These are phyloP conservation scores for Stichopus horrens DNA, from an alignment of 53 echinoderm and acorn worm species.

Conservation along the genomic window DNA sequence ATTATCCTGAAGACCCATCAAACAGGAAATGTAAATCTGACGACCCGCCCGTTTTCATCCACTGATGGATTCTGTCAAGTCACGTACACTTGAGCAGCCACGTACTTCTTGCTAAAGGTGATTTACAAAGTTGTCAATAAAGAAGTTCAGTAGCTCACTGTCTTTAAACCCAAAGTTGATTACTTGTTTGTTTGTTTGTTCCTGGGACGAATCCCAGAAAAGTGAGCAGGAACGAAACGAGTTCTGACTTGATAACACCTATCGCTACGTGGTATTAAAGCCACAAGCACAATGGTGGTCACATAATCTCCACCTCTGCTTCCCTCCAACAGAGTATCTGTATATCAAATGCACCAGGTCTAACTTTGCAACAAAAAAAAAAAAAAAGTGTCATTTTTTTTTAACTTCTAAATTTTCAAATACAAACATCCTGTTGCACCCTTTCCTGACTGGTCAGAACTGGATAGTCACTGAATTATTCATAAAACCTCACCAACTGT, in stretches of 20 bases:
- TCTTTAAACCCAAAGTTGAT: too few species aligned
- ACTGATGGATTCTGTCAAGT: too few species aligned
- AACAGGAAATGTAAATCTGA: too few species aligned
- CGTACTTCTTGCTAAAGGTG: too few species aligned
- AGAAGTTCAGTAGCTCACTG: too few species aligned
- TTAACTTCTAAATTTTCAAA: background rate
- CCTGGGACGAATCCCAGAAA: background rate
- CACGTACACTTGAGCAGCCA: too few species aligned
- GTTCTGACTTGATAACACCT: slow-evolving; percentile 12
- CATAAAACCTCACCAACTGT: background rate
- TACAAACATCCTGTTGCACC: slow-evolving; percentile 5
- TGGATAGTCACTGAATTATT: slow-evolving; percentile 16
- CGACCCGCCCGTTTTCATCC: too few species aligned
- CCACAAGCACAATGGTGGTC: background rate
- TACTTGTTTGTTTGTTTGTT: background rate
- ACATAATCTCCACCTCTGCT: background rate
- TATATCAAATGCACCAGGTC: slow-evolving; percentile 1
- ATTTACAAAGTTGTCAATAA: too few species aligned
- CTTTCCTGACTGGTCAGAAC: slow-evolving; percentile 7
- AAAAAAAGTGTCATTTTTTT: background rate
- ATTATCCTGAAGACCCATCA: too few species aligned
- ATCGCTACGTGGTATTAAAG: background rate
- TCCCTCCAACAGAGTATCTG: background rate
- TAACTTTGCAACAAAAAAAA: background rate
- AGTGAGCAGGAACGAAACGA: slow-evolving; percentile 1